Evolutionary conservation across 2,113 vertebrate species (phyloP), one percentile per base, ranked within the genome.

Genomic region (Vulpes ferrilata): DNA sequence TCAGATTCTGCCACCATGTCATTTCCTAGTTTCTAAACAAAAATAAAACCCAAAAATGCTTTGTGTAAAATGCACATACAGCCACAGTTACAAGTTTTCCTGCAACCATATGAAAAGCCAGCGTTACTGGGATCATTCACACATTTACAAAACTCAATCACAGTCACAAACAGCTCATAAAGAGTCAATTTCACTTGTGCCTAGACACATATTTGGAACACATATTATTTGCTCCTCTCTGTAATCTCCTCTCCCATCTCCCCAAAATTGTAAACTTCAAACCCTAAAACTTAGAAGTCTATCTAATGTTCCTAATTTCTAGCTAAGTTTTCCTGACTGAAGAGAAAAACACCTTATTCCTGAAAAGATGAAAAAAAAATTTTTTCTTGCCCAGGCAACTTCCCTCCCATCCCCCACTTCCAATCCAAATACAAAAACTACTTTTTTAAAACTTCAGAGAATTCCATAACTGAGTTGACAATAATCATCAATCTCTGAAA

Each of bases 1-100:
- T 97, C 89, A 64, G 88, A 95, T 98, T 98, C 97, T 97, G 97
- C 97, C 95, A 87, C 65, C 93, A 95, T 60, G 98, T 98, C 98
- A 97, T 98, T 99, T 99, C 98, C 99, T 98, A 98, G 98, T 98
- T 98, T 98, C 98, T 98, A 83, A 98, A 99, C 97, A 97, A 98
- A 97, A 95, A 83, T 97, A 97, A 96, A 76, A 96, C 27, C 59
- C 5, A 71, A 92, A 94, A 94, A 94, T 78, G 95, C 98, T 98
- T 90, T 95, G 90, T 96, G 60, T 96, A 94, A 25, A 87, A 95
- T 85, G 59, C 51, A 96, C 93, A 93, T 78, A 97, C 53, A 84
- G 86, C 65, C 95, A 96, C 53, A 83, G 94, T 96, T 98, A 55
- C 96, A 98, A 98, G 98, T 98, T 98, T 98, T 96, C 97, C 95